phyloP scores from a whole-genome alignment of 2,113 vertebrate species.

The Trematocara stigmaticum region DNA sequence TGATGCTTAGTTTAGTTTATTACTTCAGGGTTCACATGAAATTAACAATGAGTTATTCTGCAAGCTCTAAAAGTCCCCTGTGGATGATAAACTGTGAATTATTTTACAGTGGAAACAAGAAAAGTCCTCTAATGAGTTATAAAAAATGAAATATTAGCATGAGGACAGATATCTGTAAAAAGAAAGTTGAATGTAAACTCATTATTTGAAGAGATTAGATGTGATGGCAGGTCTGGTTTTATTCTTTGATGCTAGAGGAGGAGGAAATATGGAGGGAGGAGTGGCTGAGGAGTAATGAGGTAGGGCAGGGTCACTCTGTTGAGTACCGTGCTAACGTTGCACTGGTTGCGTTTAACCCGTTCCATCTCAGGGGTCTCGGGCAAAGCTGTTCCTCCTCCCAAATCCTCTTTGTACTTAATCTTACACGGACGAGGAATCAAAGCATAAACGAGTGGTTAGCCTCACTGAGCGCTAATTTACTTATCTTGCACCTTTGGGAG shows the following conservation, averaged over 20 bases:
- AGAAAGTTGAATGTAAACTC: neutral
- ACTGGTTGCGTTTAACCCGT: slow-evolving; percentile 90
- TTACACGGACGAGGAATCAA: slow-evolving; percentile 43
- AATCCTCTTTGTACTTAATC: slow-evolving; percentile 95
- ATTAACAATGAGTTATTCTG: neutral
- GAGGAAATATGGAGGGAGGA: neutral
- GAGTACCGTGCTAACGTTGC: slow-evolving; percentile 92
- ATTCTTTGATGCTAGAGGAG: neutral
- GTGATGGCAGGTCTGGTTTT: neutral
- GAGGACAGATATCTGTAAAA: neutral
- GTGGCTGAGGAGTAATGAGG: neutral
- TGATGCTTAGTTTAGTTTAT: neutral
- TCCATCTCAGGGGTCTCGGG: slow-evolving; percentile 95
- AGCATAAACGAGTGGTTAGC: slow-evolving; percentile 15
- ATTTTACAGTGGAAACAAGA: neutral
- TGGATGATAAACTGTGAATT: neutral
- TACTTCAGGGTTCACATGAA: neutral
- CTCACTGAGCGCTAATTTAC: neutral
- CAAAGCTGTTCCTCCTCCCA: slow-evolving; percentile 88
- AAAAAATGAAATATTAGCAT: neutral
- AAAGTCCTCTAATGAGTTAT: neutral
- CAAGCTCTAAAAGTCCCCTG: neutral
- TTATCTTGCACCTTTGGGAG: neutral
- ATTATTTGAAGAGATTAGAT: neutral
- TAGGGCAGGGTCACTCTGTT: slow-evolving; percentile 53